These are phyloP conservation scores for Margarornis squamiger DNA, from an alignment of 2,797 vertebrate species.

Conservation along the genomic window DNA sequence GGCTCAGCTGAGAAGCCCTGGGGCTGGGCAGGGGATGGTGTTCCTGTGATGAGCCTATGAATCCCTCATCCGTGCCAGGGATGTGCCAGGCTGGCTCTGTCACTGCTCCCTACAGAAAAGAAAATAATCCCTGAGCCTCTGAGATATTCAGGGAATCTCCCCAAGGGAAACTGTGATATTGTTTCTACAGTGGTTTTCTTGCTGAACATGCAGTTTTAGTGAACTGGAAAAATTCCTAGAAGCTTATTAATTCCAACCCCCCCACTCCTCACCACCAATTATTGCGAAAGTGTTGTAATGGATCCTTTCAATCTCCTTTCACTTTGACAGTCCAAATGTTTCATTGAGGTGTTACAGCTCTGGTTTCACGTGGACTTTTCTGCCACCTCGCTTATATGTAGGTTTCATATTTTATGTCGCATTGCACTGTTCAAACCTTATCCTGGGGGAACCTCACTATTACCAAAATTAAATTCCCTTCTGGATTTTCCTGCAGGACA, in stretches of 20 bases:
- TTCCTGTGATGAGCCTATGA: neutral
- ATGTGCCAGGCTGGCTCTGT: neutral
- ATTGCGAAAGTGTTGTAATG: neutral
- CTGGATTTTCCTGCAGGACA: neutral
- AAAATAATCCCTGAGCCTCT: neutral
- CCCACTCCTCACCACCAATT: neutral
- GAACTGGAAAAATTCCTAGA: neutral
- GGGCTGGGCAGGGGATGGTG: accelerated
- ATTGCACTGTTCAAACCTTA: neutral
- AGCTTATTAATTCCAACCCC: neutral
- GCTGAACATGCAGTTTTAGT: neutral
- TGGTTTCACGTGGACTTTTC: neutral
- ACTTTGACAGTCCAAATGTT: neutral
- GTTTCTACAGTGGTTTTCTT: neutral
- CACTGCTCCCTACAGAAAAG: neutral
- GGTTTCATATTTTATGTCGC: neutral
- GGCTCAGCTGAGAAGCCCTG: neutral
- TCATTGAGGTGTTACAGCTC: neutral
- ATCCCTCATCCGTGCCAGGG: neutral
- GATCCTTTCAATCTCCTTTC: neutral
- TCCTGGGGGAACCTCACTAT: neutral
- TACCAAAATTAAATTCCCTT: neutral
- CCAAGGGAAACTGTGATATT: neutral
- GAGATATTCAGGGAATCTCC: neutral
- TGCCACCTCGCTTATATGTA: neutral